phyloP scores from a whole-genome alignment of 2,113 vertebrate genomes.

The Pygoscelis antarcticus region DNA sequence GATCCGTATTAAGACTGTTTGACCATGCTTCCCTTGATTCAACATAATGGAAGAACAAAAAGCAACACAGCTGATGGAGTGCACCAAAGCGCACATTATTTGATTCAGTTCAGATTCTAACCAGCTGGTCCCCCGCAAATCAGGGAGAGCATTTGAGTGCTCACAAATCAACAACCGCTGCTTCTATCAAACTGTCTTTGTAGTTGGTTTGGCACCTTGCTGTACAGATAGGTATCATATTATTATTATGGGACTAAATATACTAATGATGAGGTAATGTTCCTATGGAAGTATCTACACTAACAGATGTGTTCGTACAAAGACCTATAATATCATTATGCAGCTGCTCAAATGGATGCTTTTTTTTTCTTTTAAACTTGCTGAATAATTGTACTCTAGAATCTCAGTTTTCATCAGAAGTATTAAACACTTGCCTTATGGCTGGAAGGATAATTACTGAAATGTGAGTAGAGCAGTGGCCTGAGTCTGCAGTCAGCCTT shows the following conservation, averaged over 20 bases:
- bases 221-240: neutral
- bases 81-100: conserved; percentile 60
- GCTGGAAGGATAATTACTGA: neutral
- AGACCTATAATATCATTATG: neutral
- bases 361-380: neutral
- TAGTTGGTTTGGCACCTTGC: conserved; percentile 53
- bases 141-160: conserved; percentile 25
- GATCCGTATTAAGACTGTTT: neutral
- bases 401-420: neutral
- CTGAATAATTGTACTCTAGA: neutral
- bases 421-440: neutral
- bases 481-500: neutral
- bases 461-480: neutral
- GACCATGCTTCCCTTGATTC: neutral
- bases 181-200: conserved; percentile 28
- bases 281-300: neutral
- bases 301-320: neutral
- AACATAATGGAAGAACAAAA: conserved; percentile 57
- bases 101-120: conserved; percentile 66
- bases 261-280: conserved; percentile 7
- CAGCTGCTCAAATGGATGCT: neutral
- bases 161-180: conserved; percentile 50
- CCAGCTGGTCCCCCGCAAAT: conserved; percentile 64
- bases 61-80: conserved; percentile 47
- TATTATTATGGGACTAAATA: neutral